Conservation (phyloP, 2,797 vertebrate genomes). For the Sebastes melanostomus region DNA sequence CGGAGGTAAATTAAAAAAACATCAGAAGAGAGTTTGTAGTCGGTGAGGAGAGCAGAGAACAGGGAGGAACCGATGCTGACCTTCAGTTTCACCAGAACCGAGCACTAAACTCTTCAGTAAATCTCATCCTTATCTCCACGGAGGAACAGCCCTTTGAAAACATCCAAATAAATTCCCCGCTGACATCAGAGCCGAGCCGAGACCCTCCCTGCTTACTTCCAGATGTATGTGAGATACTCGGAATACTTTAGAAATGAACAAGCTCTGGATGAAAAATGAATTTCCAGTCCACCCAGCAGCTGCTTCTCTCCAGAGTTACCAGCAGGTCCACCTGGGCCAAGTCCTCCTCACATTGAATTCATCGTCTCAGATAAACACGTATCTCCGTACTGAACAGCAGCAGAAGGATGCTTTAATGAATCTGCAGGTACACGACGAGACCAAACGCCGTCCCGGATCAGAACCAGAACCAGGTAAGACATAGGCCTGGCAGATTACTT, state of each 20-base stretch:
- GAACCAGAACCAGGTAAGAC: neutral
- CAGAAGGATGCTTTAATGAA: neutral
- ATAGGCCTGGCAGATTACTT: neutral
- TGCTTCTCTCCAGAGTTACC: neutral
- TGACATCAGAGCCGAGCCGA: neutral
- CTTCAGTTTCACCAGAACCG: neutral
- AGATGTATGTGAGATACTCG: conserved; percentile 8
- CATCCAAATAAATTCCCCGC: neutral
- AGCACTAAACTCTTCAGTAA: neutral
- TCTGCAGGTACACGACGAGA: neutral
- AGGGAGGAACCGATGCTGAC: neutral
- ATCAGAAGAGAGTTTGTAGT: neutral
- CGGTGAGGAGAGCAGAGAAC: neutral
- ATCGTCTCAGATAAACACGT: neutral
- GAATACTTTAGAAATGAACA: neutral
- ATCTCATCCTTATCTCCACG: neutral
- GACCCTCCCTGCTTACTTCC: neutral
- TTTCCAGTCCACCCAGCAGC: neutral
- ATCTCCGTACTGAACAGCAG: neutral
- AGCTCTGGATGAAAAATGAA: neutral
- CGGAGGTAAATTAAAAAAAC: neutral
- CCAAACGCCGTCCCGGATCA: neutral
- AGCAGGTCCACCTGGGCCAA: neutral
- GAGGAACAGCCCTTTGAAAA: conserved; percentile 3
- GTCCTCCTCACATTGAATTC: neutral